Percentiles rank a stretch among this genome's conserved stretches.
Evolutionary conservation across 2,888 invertebrate genomes (phyloP).

Genomic region (Idaea biselata): DNA sequence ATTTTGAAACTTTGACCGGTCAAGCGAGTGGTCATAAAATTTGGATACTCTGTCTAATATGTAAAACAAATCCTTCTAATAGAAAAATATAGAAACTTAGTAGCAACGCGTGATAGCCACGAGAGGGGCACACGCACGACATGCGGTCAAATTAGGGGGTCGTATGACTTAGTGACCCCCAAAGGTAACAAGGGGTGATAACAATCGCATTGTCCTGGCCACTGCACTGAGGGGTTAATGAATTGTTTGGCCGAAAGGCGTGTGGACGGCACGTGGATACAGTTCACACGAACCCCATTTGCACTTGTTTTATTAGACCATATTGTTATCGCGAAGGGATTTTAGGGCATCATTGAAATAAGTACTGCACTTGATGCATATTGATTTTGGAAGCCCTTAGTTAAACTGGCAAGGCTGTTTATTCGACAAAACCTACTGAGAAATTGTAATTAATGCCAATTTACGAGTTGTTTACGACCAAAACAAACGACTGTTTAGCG

Average conservation of each 20-base stretch:
- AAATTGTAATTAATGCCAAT: not conserved
- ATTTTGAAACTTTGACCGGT: slow-evolving; percentile 29
- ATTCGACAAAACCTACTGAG: not conserved
- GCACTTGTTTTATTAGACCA: slow-evolving; percentile 37
- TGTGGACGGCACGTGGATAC: slow-evolving; percentile 70
- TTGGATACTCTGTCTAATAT: slow-evolving; percentile 20
- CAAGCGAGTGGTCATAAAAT: slow-evolving; percentile 16
- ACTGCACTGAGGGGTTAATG: slow-evolving; percentile 51
- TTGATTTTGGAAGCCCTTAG: not conserved
- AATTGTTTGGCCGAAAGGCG: slow-evolving; percentile 58
- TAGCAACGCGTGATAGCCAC: slow-evolving; percentile 38
- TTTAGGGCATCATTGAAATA: not conserved
- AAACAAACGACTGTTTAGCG: not conserved
- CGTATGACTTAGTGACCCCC: slow-evolving; percentile 68
- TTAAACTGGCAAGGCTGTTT: not conserved
- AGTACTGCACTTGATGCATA: not conserved
- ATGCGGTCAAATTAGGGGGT: slow-evolving; percentile 22
- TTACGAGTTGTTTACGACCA: not conserved
- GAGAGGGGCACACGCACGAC: slow-evolving; percentile 51
- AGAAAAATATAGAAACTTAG: slow-evolving; percentile 10
- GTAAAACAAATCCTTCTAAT: slow-evolving; percentile 15
- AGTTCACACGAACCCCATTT: slow-evolving; percentile 49
- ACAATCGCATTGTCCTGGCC: slow-evolving; percentile 64
- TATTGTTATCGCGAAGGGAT: slow-evolving; percentile 23
- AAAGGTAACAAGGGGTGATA: slow-evolving; percentile 42